These are phyloP conservation scores for Hypanus sabinus DNA, from an alignment of 2,113 vertebrate genomes.

Conservation along the genomic window DNA sequence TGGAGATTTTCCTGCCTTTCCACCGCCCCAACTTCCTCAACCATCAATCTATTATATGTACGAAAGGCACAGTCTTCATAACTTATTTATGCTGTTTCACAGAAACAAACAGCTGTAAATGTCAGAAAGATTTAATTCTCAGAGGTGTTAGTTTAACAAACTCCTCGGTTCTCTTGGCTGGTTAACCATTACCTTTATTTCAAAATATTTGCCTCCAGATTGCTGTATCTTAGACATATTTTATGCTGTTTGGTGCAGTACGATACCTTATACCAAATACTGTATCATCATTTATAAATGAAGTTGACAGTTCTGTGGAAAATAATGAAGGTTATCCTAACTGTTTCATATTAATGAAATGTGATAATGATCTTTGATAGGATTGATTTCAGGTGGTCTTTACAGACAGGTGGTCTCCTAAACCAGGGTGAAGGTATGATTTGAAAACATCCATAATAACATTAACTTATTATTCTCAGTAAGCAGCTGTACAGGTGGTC, in stretches of 20 bases:
- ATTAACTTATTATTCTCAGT: conserved; percentile 6
- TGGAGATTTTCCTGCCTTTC: background rate
- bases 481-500: background rate
- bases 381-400: conserved; percentile 31
- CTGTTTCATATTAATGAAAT: conserved; percentile 30
- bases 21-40: too few relatives aligned
- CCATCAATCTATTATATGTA: background rate
- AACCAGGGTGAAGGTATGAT: background rate
- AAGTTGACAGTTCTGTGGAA: background rate
- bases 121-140: conserved; percentile 32
- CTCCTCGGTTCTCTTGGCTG: conserved; percentile 21
- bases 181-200: background rate
- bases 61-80: conserved; percentile 23
- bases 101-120: conserved; percentile 36
- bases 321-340: conserved; percentile 23
- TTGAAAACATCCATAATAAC: background rate
- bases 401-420: background rate
- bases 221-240: background rate
- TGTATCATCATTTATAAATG: background rate
- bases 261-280: background rate
- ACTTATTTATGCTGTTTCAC: conserved; percentile 20
- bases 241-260: background rate
- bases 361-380: background rate
- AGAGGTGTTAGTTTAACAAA: conserved; percentile 16
- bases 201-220: conserved; percentile 13